These are phyloP conservation scores for Drosophila borealis DNA, from an alignment of 2,888 invertebrate genomes.

Conservation along the genomic window DNA sequence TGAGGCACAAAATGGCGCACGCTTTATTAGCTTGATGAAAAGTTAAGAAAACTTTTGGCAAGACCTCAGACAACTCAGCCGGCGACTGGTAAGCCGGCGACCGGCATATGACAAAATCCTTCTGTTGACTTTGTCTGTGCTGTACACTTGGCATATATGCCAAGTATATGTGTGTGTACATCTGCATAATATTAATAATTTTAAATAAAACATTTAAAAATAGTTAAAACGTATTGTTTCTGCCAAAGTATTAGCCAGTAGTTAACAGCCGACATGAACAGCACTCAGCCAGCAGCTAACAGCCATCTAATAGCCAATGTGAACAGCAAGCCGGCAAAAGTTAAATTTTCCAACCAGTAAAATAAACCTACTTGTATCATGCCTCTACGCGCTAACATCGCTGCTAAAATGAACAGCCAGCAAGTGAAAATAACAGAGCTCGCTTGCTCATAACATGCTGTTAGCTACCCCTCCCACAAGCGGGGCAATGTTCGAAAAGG, in stretches of 20 bases:
- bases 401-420: neutral
- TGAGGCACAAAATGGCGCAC: slow-evolving; percentile 52
- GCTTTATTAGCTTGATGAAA: slow-evolving; percentile 72
- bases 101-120: slow-evolving; percentile 16
- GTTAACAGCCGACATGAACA: slow-evolving; percentile 2
- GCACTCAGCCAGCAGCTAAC: neutral
- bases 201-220: too few species aligned
- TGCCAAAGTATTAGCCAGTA: too few species aligned
- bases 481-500: slow-evolving; percentile 66
- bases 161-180: neutral
- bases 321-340: slow-evolving; percentile 1
- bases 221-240: too few species aligned
- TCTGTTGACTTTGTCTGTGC: slow-evolving; percentile 27
- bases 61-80: slow-evolving; percentile 6
- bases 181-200: too few species aligned
- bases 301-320: neutral
- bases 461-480: slow-evolving; percentile 37
- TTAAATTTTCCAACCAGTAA: neutral
- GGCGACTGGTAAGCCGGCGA: slow-evolving; percentile 15
- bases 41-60: slow-evolving; percentile 65
- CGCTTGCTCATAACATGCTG: slow-evolving; percentile 36
- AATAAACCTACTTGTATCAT: neutral
- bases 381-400: slow-evolving; percentile 4
- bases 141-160: slow-evolving; percentile 31
- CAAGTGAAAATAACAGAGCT: slow-evolving; percentile 8